Evolutionary conservation across 64 coral and sea anemone species (phyloP), one percentile per base, ranked within the genome.

Genomic region (Stichodactyla mertensii): DNA sequence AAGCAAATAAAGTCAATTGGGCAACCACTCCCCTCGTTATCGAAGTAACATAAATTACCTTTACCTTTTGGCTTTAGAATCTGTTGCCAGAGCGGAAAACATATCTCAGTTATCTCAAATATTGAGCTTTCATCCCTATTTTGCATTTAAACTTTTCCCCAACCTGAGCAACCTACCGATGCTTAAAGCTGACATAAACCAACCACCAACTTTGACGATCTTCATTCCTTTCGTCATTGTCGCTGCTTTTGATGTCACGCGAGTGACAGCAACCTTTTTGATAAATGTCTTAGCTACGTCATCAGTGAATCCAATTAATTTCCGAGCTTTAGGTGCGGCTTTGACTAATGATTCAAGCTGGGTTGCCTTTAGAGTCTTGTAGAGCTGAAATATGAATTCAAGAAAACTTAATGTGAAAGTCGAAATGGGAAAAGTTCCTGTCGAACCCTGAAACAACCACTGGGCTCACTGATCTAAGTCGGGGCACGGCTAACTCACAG

Each of bases 291-390:
- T 84, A 52, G 23, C 82, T 3, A 14, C 36, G 54, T 14, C 54
- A 23, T 52, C 54, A 52, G 82, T 56, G 26, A 54, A 84, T 4
- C 54, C 82, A 24, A 84, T 12, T 16, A 84, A 54, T 56, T 60
- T 52, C 55, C 55, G 36, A 9, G 14, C 82, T 60, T 57, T 84
- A 4, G 82, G 54, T n/a, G 54, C 13, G 0, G 54, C 54, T 56
- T 55, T 56, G 18, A 84, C 10, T 27, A 84, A 7, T 58, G 9
- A 16, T 57, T 84, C 53, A 1, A 60, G 22, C 16, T 84, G 54
- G 23, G 82, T 84, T n/a, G 82, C 12, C 24, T 84, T 84, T 52
- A 84, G 45, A 13, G 82, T 54, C 56, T 84, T 57, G 54, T 84
- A 84, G 20, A 56, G n/a, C 82, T 84, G 54, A 66, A 66, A n/a